These are phyloP conservation scores for Ridgeia piscesae DNA, from an alignment of 1,140 invertebrate genomes.

Conservation along the genomic window DNA sequence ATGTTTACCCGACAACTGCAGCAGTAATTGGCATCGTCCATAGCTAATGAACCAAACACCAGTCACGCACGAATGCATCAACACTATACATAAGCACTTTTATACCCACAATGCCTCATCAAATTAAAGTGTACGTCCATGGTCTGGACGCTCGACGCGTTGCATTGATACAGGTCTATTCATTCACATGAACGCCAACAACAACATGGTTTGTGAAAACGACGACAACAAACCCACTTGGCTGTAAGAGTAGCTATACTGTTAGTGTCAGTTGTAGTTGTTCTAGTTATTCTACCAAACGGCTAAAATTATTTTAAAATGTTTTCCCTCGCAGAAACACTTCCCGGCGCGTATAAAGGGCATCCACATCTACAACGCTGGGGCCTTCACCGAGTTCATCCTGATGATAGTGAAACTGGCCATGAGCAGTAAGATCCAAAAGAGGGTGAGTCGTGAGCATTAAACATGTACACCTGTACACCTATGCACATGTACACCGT, in stretches of 20 bases:
- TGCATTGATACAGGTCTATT: no score
- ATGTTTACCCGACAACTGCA: no score
- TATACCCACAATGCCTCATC: not conserved
- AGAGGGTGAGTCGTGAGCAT: constrained; percentile 18
- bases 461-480: not conserved
- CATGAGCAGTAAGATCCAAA: constrained; percentile 13
- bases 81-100: not conserved
- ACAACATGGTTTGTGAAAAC: not conserved
- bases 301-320: not conserved
- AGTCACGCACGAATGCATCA: not conserved
- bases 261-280: no score
- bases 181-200: not conserved
- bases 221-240: not conserved
- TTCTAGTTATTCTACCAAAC: not conserved
- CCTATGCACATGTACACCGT: no score
- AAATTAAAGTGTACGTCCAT: not conserved
- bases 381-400: constrained; percentile 25
- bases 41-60: not conserved
- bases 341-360: constrained; percentile 27
- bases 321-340: constrained; percentile 16
- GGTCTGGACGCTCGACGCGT: not conserved
- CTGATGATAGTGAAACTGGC: constrained; percentile 18
- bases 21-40: no score
- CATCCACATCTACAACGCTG: constrained; percentile 24
- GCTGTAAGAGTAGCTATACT: not conserved